Percentiles rank a stretch among this genome's conserved stretches.
phyloP scores from a whole-genome alignment of 2,113 vertebrate species.

The Tetraodon nigroviridis region DNA sequence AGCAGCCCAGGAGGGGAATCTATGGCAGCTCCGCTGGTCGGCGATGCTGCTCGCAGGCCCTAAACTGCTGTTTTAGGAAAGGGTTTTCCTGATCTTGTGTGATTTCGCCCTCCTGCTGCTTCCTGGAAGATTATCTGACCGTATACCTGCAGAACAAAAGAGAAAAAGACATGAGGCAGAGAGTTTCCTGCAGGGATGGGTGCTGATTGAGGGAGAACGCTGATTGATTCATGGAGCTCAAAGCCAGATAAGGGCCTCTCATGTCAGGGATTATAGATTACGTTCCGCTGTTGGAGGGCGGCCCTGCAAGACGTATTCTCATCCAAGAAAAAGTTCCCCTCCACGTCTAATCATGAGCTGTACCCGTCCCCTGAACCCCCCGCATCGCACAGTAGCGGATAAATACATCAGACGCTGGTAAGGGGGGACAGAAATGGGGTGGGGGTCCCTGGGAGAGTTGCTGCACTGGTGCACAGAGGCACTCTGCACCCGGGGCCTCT shows the following conservation, averaged over 20 bases:
- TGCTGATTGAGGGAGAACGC: slow-evolving; percentile 9
- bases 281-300: not conserved
- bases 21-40: slow-evolving; percentile 4
- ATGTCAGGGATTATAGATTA: slow-evolving; percentile 11
- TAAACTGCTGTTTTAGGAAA: slow-evolving; percentile 5
- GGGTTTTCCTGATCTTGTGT: not conserved
- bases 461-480: slow-evolving; percentile 30
- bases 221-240: slow-evolving; percentile 28
- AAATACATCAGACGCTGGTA: slow-evolving; percentile 48
- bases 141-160: slow-evolving; percentile 8
- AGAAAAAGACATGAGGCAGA: slow-evolving; percentile 11
- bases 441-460: slow-evolving; percentile 25
- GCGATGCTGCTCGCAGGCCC: slow-evolving; percentile 2
- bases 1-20: not conserved
- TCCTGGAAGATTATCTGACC: slow-evolving; percentile 4
- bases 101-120: slow-evolving; percentile 7
- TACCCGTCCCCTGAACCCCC: slow-evolving; percentile 14
- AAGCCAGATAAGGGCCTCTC: not conserved
- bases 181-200: slow-evolving; percentile 11
- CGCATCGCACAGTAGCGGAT: slow-evolving; percentile 16
- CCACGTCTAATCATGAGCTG: not conserved
- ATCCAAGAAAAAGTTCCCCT: too few relatives aligned
- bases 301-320: not conserved
- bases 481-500: slow-evolving; percentile 28
- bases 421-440: slow-evolving; percentile 19